Evolutionary conservation across 2,888 invertebrate genomes (phyloP), one percentile per base, ranked within the genome.

Genomic region (Sarcophaga caerulescens): DNA sequence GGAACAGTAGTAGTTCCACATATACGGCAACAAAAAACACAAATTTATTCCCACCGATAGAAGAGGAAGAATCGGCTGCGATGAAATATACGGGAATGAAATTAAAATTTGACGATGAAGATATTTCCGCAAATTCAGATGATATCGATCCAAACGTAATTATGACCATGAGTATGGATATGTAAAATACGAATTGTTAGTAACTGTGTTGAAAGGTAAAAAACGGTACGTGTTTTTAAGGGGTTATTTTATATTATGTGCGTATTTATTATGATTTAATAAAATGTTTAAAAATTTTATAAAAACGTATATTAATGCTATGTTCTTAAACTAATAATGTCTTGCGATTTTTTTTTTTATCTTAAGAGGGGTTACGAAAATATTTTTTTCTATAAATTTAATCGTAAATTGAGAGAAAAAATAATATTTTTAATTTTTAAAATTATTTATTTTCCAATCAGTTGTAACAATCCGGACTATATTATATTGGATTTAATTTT

Each of bases 131-230:
- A n/a, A 90, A 90, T 85, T 90, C 91, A 1, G 91, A 88, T 81
- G 88, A 88, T 76, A 85, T 88, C 19, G 88, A 92, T 76, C 89
- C 91, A 14, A 91, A 91, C 85, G 89, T 91, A 87, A 90, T 90
- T 52, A 91, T 91, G 75, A 92, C 93, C 84, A 92, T 92, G 90
- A 93, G 92, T 85, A 90, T 92, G 88, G 93, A 93, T 87, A 88
- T 90, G 17, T 92, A 91, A 52, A 52, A 52, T 14, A 52, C 1
- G 17, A 19, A n/a, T 10, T 2, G 14, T 12, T 23, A 17, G 6
- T 10, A 8, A 47, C 35, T 19, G 4, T 25, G 57, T 35, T 12
- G 25, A 35, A 45, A 63, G 47, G 23, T 6, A 62, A 69, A 70
- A 12, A 23, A 66, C 65, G 70, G 52, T 80, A 79, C 59, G 73